Evolutionary conservation across 2,888 invertebrate genomes (phyloP).

Genomic region (Petrolisthes cinctipes): DNA sequence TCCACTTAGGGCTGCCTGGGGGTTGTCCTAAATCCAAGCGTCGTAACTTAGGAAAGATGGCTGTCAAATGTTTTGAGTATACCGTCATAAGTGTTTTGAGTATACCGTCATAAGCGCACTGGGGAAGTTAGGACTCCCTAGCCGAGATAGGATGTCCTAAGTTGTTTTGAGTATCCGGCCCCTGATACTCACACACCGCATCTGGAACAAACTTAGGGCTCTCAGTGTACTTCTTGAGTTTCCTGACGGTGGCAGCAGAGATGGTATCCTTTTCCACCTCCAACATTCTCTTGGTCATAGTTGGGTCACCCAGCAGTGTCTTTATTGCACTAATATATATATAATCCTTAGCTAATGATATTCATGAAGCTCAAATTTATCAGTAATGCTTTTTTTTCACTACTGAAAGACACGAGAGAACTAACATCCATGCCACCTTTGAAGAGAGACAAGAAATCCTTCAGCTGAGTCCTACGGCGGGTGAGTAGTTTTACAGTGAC

Average conservation of each 20-base stretch:
- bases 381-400: neutral
- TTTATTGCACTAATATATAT: constrained; percentile 76
- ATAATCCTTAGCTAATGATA: neutral
- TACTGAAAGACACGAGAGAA: neutral
- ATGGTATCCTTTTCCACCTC: constrained; percentile 91
- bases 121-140: too few relatives aligned
- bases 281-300: constrained; percentile 84
- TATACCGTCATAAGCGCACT: too few relatives aligned
- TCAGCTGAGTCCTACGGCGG: constrained; percentile 41
- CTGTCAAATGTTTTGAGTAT: too few relatives aligned
- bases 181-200: too few relatives aligned
- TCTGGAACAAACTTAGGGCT: constrained; percentile 89
- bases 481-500: constrained; percentile 44
- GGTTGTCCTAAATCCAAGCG: too few relatives aligned
- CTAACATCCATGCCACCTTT: constrained; percentile 60
- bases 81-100: too few relatives aligned
- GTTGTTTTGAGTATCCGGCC: too few relatives aligned
- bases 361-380: neutral
- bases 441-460: constrained; percentile 41
- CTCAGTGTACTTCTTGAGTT: constrained; percentile 84
- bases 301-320: constrained; percentile 82
- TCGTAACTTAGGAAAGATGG: too few relatives aligned
- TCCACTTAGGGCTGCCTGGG: too few relatives aligned
- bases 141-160: too few relatives aligned
- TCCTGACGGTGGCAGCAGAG: constrained; percentile 80